Base-by-base conservation (phyloP, 2,888 invertebrate genomes). In the Portevinia maculata region DNA sequence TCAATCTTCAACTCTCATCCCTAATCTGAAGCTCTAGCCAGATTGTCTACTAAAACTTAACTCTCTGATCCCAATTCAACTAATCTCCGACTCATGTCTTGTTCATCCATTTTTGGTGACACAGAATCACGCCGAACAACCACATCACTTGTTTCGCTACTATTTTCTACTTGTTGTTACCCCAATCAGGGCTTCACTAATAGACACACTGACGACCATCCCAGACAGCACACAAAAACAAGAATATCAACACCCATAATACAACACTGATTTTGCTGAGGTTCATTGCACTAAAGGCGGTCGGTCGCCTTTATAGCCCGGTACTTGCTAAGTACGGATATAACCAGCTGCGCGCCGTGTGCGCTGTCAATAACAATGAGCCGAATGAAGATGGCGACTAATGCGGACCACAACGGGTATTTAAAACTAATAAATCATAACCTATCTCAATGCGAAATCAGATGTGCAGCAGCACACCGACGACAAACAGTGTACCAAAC, bases 361-460 rank as follows among this genome's bases (percentile, higher is more conserved):
- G 24, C 30, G 76, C 70, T 67, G 78, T 65, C 71, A 79, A 76
- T 70, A 81, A 74, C 79, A 69, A 69, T 69, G 62, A 69, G 32
- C 55, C 50, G n/a, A 24, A 30, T 71, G 71, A 76, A 78, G 83
- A 83, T 71, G 78, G 81, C 74, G 48, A 48, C 57, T 55, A 52
- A 34, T 15, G 34, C 34, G 30, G 21, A 17, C 37, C 34, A 55
- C 70, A 83, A 67, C 83, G 73, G 60, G 83, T 83, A 83, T 83
- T 84, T 69, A 79, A 79, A 79, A 84, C 84, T 69, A 74, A 84
- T 84, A 84, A 84, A 79, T 84, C 84, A 84, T 84, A 84, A 84
- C 84, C 84, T 84, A 84, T 84, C 84, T 79, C 84, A 84, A 84
- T 79, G 73, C 73, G 71, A 84, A 74, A 79, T 84, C 79, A 79